These are phyloP conservation scores for Ostrea denselamellosa DNA, from an alignment of 1,140 invertebrate genomes.

Conservation along the genomic window DNA sequence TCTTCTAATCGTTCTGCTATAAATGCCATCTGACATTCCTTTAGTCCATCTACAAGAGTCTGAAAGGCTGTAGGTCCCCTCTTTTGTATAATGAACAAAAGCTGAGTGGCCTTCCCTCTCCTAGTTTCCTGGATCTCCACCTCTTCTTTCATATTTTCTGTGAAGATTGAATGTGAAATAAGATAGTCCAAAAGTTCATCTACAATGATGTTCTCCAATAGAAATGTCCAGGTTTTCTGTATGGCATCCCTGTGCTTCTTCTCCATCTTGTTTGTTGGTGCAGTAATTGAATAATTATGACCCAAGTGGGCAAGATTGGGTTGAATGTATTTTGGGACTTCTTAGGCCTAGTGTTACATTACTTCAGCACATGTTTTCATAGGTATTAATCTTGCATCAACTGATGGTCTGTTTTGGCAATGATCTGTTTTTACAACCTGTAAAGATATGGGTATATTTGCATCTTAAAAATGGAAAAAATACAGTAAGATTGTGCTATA, in stretches of 20 bases:
- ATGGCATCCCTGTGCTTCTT: slow-evolving; percentile 43
- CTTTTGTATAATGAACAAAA: slow-evolving; percentile 40
- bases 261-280: slow-evolving; percentile 19
- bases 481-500: no score
- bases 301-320: background rate
- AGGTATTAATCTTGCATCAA: no score
- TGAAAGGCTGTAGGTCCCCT: slow-evolving; percentile 46
- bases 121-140: slow-evolving; percentile 1
- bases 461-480: no score
- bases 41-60: slow-evolving; percentile 36
- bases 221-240: slow-evolving; percentile 49
- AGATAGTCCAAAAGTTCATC: slow-evolving; percentile 45
- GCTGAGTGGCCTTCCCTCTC: slow-evolving; percentile 44
- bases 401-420: no score
- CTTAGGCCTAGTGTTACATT: no score
- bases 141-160: slow-evolving; percentile 40
- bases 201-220: slow-evolving; percentile 45
- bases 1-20: slow-evolving; percentile 45
- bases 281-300: no score
- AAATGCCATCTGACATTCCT: slow-evolving; percentile 41
- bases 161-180: slow-evolving; percentile 36
- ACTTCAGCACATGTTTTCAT: no score
- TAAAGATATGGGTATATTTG: no score
- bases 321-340: no score
- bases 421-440: no score